Base-by-base conservation (phyloP, 1,140 invertebrate species). In the Trachelipus rathkii region DNA sequence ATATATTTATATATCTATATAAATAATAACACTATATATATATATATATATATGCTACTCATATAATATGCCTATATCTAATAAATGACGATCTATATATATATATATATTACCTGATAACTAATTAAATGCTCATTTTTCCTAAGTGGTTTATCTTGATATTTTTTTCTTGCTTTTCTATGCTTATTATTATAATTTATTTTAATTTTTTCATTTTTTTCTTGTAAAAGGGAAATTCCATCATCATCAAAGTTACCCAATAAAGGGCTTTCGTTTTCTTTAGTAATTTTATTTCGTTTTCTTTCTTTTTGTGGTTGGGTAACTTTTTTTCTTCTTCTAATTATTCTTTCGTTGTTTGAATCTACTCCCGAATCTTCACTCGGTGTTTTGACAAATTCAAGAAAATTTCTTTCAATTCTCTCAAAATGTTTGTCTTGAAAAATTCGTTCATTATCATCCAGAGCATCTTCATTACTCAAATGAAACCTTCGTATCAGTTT, bases 231-330 rank as follows among this genome's bases (percentile, higher is more conserved):
- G 8, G 50, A 60, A 60, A 60, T 19, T 60, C 50, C 50, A 8
- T 60, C 50, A 60, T 60, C 50, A 8, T 60, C 50, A 19, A 60
- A 60, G 50, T 60, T 60, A 60, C 50, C 50, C 50, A 60, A 60
- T 60, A 60, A 60, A 60, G 11, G 11, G 8, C 50, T 60, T 60
- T 60, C 50, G 50, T 60, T 60, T 60, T 60, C 50, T 8, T 60
- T 60, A 60, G 19, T 19, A 60, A 15, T 60, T 60, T 60, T 60
- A 60, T 15, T 60, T 60, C 50, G 50, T 19, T 60, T 60, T 60
- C 50, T 60, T 60, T 60, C 50, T 60, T 60, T 60, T 60, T 60
- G 50, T 60, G 2, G 50, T 60, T 60, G 50, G 50, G 50, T 60
- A 60, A 60, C 50, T 60, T 60, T 60, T 19, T 60, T 60, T 19